These are phyloP conservation scores for Sula dactylatra DNA, from an alignment of 2,113 vertebrate genomes.

Conservation along the genomic window DNA sequence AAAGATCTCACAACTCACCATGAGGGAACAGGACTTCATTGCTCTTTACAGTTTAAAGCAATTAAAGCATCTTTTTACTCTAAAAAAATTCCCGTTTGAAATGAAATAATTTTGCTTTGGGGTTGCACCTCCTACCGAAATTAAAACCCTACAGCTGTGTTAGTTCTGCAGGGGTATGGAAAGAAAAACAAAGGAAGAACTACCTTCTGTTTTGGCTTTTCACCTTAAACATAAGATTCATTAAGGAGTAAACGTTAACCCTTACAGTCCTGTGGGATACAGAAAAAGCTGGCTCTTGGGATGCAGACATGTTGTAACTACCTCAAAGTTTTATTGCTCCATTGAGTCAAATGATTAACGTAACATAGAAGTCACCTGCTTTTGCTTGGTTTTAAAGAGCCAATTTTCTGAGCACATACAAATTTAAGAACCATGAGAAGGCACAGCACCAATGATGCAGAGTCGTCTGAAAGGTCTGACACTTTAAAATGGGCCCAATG, in stretches of 20 bases:
- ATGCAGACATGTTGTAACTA: not conserved
- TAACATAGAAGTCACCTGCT: not conserved
- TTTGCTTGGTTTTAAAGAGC: not conserved
- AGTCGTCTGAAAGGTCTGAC: not conserved
- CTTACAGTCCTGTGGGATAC: not conserved
- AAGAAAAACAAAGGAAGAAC: not conserved
- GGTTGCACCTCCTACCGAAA: not conserved
- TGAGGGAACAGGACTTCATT: not conserved
- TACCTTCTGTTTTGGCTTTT: not conserved
- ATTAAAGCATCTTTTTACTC: not conserved
- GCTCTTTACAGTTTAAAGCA: not conserved
- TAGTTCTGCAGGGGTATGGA: not conserved
- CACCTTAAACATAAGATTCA: not conserved
- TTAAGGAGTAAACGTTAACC: not conserved
- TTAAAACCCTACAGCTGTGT: not conserved
- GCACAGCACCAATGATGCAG: not conserved
- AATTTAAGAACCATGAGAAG: not conserved
- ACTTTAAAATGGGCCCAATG: not conserved
- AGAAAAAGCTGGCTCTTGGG: not conserved
- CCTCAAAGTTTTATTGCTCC: not conserved
- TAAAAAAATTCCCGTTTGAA: not conserved
- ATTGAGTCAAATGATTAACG: accelerated
- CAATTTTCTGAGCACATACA: not conserved
- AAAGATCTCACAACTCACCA: not conserved
- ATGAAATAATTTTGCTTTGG: not conserved